A percentile compares a stretch with the other conserved stretches of the same genome.
phyloP scores from a whole-genome alignment of 2,888 invertebrate species.

The Mythimna impura region DNA sequence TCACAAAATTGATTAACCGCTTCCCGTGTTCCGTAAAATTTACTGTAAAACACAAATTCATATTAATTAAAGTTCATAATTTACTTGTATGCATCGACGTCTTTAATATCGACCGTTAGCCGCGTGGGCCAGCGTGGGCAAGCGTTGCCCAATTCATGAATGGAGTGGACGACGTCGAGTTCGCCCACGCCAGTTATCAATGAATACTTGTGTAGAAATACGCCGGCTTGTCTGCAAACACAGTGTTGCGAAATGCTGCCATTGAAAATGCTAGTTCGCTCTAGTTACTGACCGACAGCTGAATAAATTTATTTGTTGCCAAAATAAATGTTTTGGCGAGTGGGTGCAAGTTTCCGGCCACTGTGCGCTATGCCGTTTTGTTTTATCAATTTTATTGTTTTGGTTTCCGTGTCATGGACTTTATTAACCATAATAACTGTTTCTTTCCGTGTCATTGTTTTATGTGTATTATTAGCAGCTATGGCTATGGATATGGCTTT shows the following conservation, averaged over 20 bases:
- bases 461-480: not conserved
- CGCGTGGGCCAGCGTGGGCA: conserved; percentile 79
- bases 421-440: conserved; percentile 39
- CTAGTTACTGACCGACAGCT: conserved; percentile 59
- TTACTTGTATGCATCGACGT: conserved; percentile 75
- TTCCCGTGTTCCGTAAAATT: conserved; percentile 78
- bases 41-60: conserved; percentile 77
- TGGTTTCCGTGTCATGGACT: conserved; percentile 28
- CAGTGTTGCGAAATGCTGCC: conserved; percentile 78
- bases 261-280: conserved; percentile 76
- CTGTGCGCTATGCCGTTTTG: conserved; percentile 57
- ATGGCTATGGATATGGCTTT: not conserved
- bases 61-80: conserved; percentile 86
- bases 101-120: conserved; percentile 80
- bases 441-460: conserved; percentile 16
- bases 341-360: conserved; percentile 65
- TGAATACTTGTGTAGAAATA: conserved; percentile 84
- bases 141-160: conserved; percentile 88
- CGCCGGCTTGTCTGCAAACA: conserved; percentile 82
- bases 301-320: conserved; percentile 61
- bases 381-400: conserved; percentile 42
- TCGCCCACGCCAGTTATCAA: conserved; percentile 85
- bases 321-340: conserved; percentile 60
- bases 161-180: conserved; percentile 82
- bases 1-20: conserved; percentile 69